Base-by-base conservation (phyloP, 2,797 vertebrate species). In the Parotocinclus haroldoi region DNA sequence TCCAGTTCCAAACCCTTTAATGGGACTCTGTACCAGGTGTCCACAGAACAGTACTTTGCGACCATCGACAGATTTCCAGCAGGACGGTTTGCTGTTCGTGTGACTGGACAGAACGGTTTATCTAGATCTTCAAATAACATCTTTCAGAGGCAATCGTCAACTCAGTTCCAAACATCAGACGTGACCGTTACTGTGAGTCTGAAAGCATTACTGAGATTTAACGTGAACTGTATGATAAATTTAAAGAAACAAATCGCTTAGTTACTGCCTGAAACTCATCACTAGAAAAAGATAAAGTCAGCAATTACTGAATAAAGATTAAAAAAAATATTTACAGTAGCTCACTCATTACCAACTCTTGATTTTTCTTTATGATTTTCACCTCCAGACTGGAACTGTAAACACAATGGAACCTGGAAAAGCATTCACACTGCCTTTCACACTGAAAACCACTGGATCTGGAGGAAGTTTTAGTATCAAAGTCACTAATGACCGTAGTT, bases 71-170 rank as follows among this genome's bases (percentile, higher is more conserved):
- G 1, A 1, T n/a, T 86, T 9, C 86, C 87, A 7, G 62, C 65
- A 18, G 82, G 83, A 1, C 66, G 78, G 0, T 88, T 78, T 71
- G 72, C 74, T 66, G 40, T 90, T 9, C 68, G 48, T 7, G 39
- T 89, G 36, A 78, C 7, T 38, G 88, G 85, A 71, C 66, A 80
- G 49, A 76, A 73, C 44, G 62, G 14, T 37, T 45, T 65, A 9
- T 75, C 80, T 61, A 77, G 54, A 63, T 48, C 79, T 8, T 64
- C 48, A 7, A 0, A 2, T 6, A 9, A 0, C 27, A 27, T 1
- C 44, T 87, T 89, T 71, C 85, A 89, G 75, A 80, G 89, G 68
- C 88, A 89, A 56, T 82, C 82, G 8, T 44, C 78, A 56, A 89
- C 85, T 1, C 78, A 58, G 50, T 61, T 86, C 45, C 81, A 52